A percentile compares a stretch with the other conserved stretches of the same genome.
phyloP scores from a whole-genome alignment of 2,113 vertebrate genomes.

The Isurus oxyrinchus region DNA sequence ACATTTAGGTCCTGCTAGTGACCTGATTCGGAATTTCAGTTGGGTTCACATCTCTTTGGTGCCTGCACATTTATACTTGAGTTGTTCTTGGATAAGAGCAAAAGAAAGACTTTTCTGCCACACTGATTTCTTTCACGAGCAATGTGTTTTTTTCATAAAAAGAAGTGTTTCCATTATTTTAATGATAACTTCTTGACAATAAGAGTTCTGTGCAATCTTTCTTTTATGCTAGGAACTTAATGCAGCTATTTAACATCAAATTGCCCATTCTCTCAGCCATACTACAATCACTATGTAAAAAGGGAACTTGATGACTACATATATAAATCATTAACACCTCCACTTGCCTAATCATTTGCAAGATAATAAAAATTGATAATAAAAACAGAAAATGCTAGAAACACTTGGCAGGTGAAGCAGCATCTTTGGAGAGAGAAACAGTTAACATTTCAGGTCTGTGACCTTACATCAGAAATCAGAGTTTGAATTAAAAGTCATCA shows the following conservation, averaged over 20 bases:
- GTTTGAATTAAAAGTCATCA: no score
- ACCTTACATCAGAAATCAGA: no score
- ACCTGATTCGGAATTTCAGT: background rate
- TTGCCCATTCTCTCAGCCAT: background rate
- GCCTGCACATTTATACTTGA: background rate
- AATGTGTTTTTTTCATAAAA: background rate
- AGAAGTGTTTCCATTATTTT: background rate
- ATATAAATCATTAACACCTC: background rate
- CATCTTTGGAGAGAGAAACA: no score
- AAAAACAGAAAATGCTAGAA: no score
- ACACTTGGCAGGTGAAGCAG: no score
- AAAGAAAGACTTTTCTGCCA: background rate
- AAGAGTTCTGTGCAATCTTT: background rate
- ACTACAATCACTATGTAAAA: background rate
- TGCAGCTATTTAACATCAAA: background rate
- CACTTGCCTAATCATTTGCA: background rate
- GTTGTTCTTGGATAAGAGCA: background rate
- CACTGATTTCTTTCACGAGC: background rate
- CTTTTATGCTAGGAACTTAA: background rate
- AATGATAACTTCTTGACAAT: background rate
- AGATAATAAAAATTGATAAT: background rate
- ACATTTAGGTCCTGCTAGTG: background rate
- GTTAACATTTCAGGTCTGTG: no score
- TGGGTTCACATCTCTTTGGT: background rate
- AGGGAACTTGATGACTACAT: background rate